phyloP scores from a whole-genome alignment of 2,113 vertebrate species.

The Pica pica region DNA sequence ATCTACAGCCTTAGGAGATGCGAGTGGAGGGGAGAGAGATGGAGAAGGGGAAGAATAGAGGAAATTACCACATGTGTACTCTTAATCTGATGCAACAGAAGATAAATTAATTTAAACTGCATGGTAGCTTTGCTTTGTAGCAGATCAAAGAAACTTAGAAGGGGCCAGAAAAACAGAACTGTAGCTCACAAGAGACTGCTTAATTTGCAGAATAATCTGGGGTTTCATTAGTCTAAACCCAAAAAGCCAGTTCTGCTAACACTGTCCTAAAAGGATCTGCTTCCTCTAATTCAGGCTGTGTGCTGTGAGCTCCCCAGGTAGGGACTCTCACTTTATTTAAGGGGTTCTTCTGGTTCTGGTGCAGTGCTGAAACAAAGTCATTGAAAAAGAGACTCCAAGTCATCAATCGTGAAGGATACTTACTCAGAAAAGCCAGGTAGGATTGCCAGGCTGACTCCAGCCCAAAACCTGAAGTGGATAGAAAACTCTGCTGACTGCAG shows the following conservation, averaged over 20 bases:
- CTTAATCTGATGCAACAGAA: not conserved
- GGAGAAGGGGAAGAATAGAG: not conserved
- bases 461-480: not conserved
- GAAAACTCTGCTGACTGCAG: not conserved
- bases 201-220: not conserved
- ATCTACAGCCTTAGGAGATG: not conserved
- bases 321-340: not conserved
- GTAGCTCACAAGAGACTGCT: not conserved
- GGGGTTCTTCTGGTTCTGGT: not conserved
- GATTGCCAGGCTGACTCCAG: not conserved
- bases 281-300: not conserved
- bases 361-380: not conserved
- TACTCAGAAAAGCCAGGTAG: not conserved
- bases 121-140: not conserved
- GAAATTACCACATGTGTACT: not conserved
- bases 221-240: not conserved
- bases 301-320: not conserved
- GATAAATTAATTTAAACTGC: not conserved
- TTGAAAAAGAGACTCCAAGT: not conserved
- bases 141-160: not conserved
- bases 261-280: not conserved
- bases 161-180: not conserved
- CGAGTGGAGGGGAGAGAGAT: not conserved
- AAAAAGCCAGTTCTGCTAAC: not conserved
- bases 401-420: not conserved